Percentiles rank a stretch among this genome's conserved stretches.
These are phyloP conservation scores for Drosophila eohydei DNA, from an alignment of 2,888 invertebrate species.

Conservation along the genomic window DNA sequence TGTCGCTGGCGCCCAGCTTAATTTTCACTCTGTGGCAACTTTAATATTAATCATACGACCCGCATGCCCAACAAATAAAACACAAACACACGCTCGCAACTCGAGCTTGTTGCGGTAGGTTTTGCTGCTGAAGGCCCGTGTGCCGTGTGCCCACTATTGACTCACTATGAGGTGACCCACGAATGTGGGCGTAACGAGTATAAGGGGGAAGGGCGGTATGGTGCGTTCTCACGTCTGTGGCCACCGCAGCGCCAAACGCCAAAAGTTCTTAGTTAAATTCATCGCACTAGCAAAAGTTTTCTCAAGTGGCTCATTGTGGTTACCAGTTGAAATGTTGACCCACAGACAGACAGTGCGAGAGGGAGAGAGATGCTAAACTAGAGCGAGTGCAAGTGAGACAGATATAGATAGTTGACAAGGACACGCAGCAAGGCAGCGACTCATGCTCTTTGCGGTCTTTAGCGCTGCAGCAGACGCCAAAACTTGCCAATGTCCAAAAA, in stretches of 20 bases:
- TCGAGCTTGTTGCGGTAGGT: slow-evolving; percentile 45
- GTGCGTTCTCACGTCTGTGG: slow-evolving; percentile 6
- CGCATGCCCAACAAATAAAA: slow-evolving; percentile 60
- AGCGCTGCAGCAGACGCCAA: slow-evolving; percentile 43
- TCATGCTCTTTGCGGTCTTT: slow-evolving; percentile 66
- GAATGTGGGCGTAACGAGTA: not conserved
- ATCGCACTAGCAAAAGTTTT: slow-evolving; percentile 63
- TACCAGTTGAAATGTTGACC: slow-evolving; percentile 71
- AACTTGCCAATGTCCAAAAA: slow-evolving; percentile 44
- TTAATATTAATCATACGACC: slow-evolving; percentile 78
- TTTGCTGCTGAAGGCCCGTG: slow-evolving; percentile 27
- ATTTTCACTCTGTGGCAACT: slow-evolving; percentile 72
- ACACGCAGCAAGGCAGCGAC: slow-evolving; percentile 38
- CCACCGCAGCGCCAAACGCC: slow-evolving; percentile 68
- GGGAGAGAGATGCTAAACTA: not conserved
- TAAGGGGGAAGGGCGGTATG: not conserved
- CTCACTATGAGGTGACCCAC: slow-evolving; percentile 26
- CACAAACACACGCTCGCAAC: slow-evolving; percentile 36
- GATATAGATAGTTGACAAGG: slow-evolving; percentile 53
- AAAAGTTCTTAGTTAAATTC: slow-evolving; percentile 80
- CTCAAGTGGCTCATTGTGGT: slow-evolving; percentile 78
- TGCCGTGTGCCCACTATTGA: slow-evolving; percentile 39
- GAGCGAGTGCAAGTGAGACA: slow-evolving; percentile 16
- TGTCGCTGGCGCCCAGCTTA: slow-evolving; percentile 58
- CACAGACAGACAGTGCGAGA: slow-evolving; percentile 38